Evolutionary conservation across 2,797 vertebrate species (phyloP).

Genomic region (Pseudomugil tenellus): DNA sequence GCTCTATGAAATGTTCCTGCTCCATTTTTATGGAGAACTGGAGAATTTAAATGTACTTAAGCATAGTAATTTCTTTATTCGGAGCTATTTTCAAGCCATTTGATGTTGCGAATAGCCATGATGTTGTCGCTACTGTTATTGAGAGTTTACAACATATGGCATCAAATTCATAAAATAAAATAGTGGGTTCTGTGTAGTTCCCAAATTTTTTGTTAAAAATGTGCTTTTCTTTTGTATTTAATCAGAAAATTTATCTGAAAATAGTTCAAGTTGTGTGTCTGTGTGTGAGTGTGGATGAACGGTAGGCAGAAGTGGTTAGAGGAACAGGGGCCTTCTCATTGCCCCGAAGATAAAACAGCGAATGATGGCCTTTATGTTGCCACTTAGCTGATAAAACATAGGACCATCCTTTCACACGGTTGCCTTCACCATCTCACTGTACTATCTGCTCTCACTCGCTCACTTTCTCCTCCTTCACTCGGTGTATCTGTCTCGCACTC

Average conservation of each 20-base stretch:
- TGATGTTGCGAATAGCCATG: no score
- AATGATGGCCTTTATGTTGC: slow-evolving; percentile 92
- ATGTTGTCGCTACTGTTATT: no score
- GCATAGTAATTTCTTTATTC: no score
- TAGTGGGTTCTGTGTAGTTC: no score
- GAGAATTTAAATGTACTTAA: no score
- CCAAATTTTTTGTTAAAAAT: not conserved
- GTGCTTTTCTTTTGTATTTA: not conserved
- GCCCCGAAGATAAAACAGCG: slow-evolving; percentile 88
- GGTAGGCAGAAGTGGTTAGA: slow-evolving; percentile 76
- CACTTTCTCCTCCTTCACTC: slow-evolving; percentile 60
- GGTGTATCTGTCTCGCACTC: slow-evolving; percentile 70
- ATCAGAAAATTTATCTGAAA: not conserved
- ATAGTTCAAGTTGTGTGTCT: slow-evolving; percentile 6
- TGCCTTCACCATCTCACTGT: slow-evolving; percentile 58
- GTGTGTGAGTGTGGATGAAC: slow-evolving; percentile 73
- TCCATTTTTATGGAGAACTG: no score
- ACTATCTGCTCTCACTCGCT: slow-evolving; percentile 63
- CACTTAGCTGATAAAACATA: slow-evolving; percentile 99
- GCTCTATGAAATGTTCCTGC: no score
- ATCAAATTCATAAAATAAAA: no score
- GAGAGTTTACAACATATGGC: no score
- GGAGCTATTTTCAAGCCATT: no score
- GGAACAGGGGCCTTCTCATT: slow-evolving; percentile 82
- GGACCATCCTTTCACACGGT: slow-evolving; percentile 75